Base-by-base conservation (phyloP, 2,888 invertebrate species). In the Ochropacha duplaris region DNA sequence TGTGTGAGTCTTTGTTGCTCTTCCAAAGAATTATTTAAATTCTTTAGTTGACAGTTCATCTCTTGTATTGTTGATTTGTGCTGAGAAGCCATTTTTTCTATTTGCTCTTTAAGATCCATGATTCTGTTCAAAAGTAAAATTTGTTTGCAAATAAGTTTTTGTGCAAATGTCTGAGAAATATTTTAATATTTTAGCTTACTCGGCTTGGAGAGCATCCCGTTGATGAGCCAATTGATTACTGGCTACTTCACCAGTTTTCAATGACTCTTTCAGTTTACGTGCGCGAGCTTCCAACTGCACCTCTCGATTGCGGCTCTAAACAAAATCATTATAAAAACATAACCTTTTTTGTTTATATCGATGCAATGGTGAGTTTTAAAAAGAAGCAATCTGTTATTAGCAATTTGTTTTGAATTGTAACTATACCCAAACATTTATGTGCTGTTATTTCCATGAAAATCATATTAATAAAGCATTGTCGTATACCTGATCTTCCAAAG, bases 401-500 rank as follows among this genome's bases (percentile, higher is more conserved):
- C n/a, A n/a, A n/a, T n/a, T n/a, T n/a, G n/a, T n/a, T n/a, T n/a
- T n/a, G n/a, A n/a, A n/a, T n/a, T n/a, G n/a, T n/a, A n/a, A n/a
- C n/a, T n/a, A n/a, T n/a, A n/a, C n/a, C n/a, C n/a, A n/a, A n/a
- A n/a, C n/a, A n/a, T n/a, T n/a, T n/a, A n/a, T n/a, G n/a, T n/a
- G n/a, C n/a, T n/a, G n/a, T n/a, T n/a, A n/a, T n/a, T n/a, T n/a
- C n/a, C n/a, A n/a, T n/a, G n/a, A n/a, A n/a, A n/a, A n/a, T n/a
- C n/a, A n/a, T n/a, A n/a, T n/a, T n/a, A n/a, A n/a, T n/a, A n/a
- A n/a, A n/a, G n/a, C n/a, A n/a, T n/a, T 36, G 1, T n/a, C 1
- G n/a, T n/a, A n/a, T 75, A 90, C 92, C 86, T 92, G 90, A 59
- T 92, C 92, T 79, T 92, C 92, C 44, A 91, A 72, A 59, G 80